A percentile compares a stretch with the other conserved stretches of the same genome.
phyloP scores from a whole-genome alignment of 2,797 vertebrate genomes.

The Psittacula echo region DNA sequence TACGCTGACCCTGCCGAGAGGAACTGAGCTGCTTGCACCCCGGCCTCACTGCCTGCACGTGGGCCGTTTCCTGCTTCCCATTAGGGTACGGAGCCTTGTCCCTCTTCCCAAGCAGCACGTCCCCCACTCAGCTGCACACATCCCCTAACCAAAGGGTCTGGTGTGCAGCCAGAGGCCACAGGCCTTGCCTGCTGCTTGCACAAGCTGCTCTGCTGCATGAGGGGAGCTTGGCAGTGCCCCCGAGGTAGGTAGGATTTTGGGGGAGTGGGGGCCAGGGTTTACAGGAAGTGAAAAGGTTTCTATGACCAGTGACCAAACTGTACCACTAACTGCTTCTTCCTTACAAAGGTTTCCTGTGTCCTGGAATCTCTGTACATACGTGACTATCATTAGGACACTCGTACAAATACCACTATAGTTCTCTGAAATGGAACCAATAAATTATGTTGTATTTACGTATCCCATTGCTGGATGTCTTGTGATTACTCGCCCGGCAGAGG shows the following conservation, averaged over 20 bases:
- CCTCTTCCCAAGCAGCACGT: neutral
- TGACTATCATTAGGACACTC: neutral
- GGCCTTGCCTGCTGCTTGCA: neutral
- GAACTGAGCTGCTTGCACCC: neutral
- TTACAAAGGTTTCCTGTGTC: neutral
- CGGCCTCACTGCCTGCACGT: fast-evolving
- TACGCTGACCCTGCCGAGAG: neutral
- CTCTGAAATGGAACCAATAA: conserved; percentile 61
- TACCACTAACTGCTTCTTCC: conserved; percentile 29
- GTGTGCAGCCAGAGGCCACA: neutral
- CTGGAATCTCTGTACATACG: neutral
- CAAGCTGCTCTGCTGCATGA: fast-evolving
- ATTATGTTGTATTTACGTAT: conserved; percentile 57
- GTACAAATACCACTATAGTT: conserved; percentile 20
- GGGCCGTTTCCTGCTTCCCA: neutral
- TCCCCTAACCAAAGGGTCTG: neutral
- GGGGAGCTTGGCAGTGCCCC: neutral
- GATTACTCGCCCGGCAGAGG: neutral
- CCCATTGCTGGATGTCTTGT: neutral
- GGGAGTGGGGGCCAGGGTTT: neutral
- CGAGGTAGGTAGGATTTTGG: neutral
- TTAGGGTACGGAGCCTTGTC: neutral
- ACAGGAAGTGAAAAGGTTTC: neutral
- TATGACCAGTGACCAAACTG: conserved; percentile 32
- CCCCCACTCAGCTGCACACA: neutral